phyloP scores from a whole-genome alignment of 37 sponge, comb jelly and placozoan genomes.

The Geodia barretti region DNA sequence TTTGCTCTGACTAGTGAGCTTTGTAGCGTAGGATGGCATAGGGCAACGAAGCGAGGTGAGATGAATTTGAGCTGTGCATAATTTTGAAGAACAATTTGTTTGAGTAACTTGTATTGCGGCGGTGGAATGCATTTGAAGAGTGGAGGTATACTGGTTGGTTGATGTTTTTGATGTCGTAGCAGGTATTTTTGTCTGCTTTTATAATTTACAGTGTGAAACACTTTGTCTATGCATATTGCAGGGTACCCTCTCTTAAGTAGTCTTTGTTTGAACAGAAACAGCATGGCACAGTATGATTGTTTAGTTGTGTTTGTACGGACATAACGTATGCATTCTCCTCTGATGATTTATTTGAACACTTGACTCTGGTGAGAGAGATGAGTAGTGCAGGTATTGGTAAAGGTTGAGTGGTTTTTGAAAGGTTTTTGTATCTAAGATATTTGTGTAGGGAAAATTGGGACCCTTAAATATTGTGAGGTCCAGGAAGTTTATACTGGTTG shows the following conservation, averaged over 20 bases:
- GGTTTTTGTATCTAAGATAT: conserved; percentile 8
- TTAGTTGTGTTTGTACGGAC: conserved; percentile 19
- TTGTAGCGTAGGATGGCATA: not conserved
- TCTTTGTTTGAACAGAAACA: conserved; percentile 7
- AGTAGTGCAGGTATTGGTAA: conserved; percentile 36
- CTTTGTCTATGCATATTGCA: not conserved
- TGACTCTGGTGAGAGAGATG: conserved; percentile 14
- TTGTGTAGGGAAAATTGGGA: not conserved
- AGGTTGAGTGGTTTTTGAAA: conserved; percentile 36
- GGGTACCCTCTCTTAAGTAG: conserved; percentile 25
- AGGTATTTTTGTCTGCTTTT: not conserved
- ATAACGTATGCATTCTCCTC: conserved; percentile 33
- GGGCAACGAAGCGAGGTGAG: not conserved
- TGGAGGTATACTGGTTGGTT: not conserved
- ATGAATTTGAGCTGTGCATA: not conserved
- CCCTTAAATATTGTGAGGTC: conserved; percentile 25
- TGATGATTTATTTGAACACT: conserved; percentile 13
- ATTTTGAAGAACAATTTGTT: conserved; percentile 18
- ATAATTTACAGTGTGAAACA: not conserved
- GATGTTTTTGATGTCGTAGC: not conserved
- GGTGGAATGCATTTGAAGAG: conserved; percentile 29
- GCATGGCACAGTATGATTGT: not conserved
- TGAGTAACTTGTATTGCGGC: conserved; percentile 18
- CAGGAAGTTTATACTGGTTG: not conserved
- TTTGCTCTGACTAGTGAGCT: not conserved